Conservation (phyloP, 2,797 vertebrate species). For the Poecilia velifera region DNA sequence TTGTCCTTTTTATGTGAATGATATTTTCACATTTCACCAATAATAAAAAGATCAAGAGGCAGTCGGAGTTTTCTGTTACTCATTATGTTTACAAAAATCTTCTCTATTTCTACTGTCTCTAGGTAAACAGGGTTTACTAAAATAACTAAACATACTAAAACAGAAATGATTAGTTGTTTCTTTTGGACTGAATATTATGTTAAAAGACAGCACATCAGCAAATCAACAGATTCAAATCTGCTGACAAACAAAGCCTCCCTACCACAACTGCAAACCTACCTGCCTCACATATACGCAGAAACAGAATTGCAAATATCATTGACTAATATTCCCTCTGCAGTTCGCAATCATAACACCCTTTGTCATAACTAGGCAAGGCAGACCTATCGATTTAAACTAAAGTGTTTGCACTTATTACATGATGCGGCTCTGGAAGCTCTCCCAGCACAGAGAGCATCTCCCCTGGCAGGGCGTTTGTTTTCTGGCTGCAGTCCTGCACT, state of each 20-base stretch:
- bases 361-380: neutral
- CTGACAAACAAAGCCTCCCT: neutral
- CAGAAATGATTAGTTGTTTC: neutral
- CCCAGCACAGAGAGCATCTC: constrained; percentile 41
- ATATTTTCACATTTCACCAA: neutral
- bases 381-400: neutral
- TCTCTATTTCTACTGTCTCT: neutral
- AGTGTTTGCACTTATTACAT: constrained; percentile 63
- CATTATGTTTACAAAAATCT: neutral
- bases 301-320: neutral
- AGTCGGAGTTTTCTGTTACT: neutral
- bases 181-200: neutral
- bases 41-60: neutral
- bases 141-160: neutral
- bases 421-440: constrained; percentile 29
- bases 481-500: constrained; percentile 41
- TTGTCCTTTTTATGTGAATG: neutral
- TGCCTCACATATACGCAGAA: neutral
- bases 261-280: neutral
- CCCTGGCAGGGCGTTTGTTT: constrained; percentile 22
- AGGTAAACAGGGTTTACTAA: neutral
- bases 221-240: neutral
- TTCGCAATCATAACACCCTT: neutral
- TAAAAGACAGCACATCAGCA: neutral
- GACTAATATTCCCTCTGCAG: neutral